Conservation (phyloP, 2,888 invertebrate species). For the Phorcus lineatus region DNA sequence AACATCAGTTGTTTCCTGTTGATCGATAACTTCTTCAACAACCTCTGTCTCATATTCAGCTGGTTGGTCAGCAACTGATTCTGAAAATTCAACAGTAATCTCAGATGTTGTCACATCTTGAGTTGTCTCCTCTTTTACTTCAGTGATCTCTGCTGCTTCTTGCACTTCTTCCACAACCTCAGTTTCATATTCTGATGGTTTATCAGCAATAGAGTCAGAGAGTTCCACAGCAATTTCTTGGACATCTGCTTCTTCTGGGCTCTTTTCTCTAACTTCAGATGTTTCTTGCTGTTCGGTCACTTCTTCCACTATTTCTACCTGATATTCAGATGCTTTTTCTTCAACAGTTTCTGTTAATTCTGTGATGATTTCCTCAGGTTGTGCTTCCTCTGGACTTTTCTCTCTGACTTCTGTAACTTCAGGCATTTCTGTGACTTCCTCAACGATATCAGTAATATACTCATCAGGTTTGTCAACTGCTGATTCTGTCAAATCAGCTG, state of each 20-base stretch:
- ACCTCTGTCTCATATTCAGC: slow-evolving; percentile 30
- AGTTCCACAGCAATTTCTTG: slow-evolving; percentile 39
- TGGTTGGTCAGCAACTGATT: slow-evolving; percentile 33
- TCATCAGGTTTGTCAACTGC: slow-evolving; percentile 29
- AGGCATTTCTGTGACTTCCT: slow-evolving; percentile 27
- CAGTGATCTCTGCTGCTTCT: slow-evolving; percentile 35
- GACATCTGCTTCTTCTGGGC: slow-evolving; percentile 30
- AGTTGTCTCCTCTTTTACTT: slow-evolving; percentile 31
- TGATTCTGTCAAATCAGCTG: slow-evolving; percentile 39
- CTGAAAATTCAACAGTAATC: slow-evolving; percentile 40
- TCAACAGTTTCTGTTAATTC: slow-evolving; percentile 32
- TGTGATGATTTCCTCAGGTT: slow-evolving; percentile 37
- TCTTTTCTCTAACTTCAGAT: slow-evolving; percentile 34
- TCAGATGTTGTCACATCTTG: slow-evolving; percentile 39
- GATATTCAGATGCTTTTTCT: slow-evolving; percentile 23
- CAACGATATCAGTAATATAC: slow-evolving; percentile 27
- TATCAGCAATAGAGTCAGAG: slow-evolving; percentile 33
- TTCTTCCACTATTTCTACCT: slow-evolving; percentile 43
- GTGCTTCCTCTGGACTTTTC: slow-evolving; percentile 31
- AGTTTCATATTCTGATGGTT: slow-evolving; percentile 42
- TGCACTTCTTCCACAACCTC: slow-evolving; percentile 43
- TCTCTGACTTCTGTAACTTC: slow-evolving; percentile 23
- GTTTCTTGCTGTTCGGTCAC: slow-evolving; percentile 42
- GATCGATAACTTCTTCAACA: slow-evolving; percentile 27
- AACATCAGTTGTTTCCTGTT: slow-evolving; percentile 33